Base-by-base conservation (phyloP, 2,113 vertebrate species). In the Mesoclemmys tuberculata region DNA sequence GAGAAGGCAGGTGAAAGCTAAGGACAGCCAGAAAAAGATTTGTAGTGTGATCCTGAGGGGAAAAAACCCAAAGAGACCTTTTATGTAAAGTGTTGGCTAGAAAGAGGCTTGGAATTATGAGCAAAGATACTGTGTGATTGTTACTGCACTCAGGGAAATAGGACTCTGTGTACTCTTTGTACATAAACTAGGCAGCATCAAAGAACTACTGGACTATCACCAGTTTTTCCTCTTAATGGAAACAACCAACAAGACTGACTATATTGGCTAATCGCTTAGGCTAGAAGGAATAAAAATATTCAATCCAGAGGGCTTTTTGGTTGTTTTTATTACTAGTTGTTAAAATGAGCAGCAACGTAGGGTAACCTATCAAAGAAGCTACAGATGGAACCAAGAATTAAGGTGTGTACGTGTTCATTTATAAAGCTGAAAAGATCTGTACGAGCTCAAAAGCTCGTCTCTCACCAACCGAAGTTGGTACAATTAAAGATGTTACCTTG, bases 1-100 rank as follows among this genome's bases (percentile, higher is more conserved):
- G 19, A n/a, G 35, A 71, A 38, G 19, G 35, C 35, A 38, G 18
- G 18, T 38, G 21, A 71, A 71, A 71, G 18, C 35, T 18, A 68
- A 81, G 90, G 90, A 85, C 61, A 75, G 14, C 14, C 85, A 27
- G 48, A 16, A 87, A 95, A 94, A 31, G 89, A 92, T 10, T 75
- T 93, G 22, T 49, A 95, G 14, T 31, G 87, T 51, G 18, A 91
- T 52, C 49, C 2, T 9, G 0, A 0, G 0, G 2, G 5, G 4
- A 7, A 4, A 71, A 87, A 21, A 81, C 55, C 52, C 35, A 48
- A 6, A 7, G 7, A 88, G 18, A 87, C 9, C 14, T 13, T 88
- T 87, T 78, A 93, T 44, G 58, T 27, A 71, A 90, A 93, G 21
- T 29, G 80, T 48, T 85, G 82, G 10, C 21, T 44, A 11, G 41